phyloP scores from a whole-genome alignment of 2,797 vertebrate species.

The Calcarius lapponicus region DNA sequence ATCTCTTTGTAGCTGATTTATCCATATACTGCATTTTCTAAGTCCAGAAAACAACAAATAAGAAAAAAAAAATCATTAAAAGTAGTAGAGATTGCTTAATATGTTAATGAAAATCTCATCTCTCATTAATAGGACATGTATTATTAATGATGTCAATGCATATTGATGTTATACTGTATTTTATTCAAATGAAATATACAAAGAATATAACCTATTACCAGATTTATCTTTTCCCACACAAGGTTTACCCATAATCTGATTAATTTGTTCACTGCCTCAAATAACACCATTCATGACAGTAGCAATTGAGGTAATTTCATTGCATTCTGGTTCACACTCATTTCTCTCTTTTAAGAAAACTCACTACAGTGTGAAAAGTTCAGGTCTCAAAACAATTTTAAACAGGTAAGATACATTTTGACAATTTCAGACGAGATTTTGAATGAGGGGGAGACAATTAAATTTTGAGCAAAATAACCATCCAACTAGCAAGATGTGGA shows the following conservation, averaged over 20 bases:
- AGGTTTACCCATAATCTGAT: background rate
- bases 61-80: background rate
- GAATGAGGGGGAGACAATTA: background rate
- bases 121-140: background rate
- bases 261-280: background rate
- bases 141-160: background rate
- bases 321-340: background rate
- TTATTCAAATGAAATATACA: background rate
- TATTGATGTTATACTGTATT: background rate
- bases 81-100: background rate
- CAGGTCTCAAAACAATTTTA: background rate
- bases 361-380: background rate
- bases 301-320: fast-evolving
- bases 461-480: background rate
- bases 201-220: background rate
- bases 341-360: background rate
- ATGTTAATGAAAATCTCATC: background rate
- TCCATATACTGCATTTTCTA: background rate
- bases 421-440: background rate
- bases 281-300: background rate
- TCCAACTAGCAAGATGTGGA: background rate
- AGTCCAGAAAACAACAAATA: background rate
- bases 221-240: background rate
- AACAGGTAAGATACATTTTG: background rate
- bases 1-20: background rate